These are phyloP conservation scores for Microcebus griseorufus DNA, from an alignment of 2,113 vertebrate genomes.

Conservation along the genomic window DNA sequence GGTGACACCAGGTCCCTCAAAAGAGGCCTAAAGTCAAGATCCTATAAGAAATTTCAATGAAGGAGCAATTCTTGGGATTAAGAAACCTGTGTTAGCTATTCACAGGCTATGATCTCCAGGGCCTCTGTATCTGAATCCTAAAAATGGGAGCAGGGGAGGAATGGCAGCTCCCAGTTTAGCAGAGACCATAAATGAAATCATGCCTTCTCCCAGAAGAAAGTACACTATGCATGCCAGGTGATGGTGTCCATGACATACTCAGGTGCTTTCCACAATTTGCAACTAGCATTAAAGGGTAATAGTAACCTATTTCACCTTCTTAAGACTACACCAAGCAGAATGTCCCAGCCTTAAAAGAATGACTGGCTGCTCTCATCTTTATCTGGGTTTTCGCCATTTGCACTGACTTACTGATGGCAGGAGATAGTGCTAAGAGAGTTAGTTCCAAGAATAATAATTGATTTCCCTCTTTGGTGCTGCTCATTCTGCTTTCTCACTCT, in stretches of 20 bases:
- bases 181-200: slow-evolving; percentile 37
- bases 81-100: slow-evolving; percentile 7
- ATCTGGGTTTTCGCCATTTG: slow-evolving; percentile 80
- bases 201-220: slow-evolving; percentile 25
- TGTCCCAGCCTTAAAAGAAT: slow-evolving; percentile 74
- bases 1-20: background rate
- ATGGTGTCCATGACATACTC: slow-evolving; percentile 17
- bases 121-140: slow-evolving; percentile 13
- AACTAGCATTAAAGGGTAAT: background rate
- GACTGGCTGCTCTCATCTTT: slow-evolving; percentile 75
- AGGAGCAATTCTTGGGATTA: background rate
- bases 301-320: slow-evolving; percentile 56
- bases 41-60: background rate
- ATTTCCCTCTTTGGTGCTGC: slow-evolving; percentile 1
- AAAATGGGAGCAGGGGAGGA: background rate
- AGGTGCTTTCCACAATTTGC: slow-evolving; percentile 29
- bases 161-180: background rate
- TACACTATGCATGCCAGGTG: background rate
- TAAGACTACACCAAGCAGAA: slow-evolving; percentile 47
- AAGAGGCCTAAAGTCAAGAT: background rate
- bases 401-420: slow-evolving; percentile 77
- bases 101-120: background rate
- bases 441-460: slow-evolving; percentile 78
- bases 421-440: slow-evolving; percentile 76
- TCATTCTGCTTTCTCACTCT: background rate